Evolutionary conservation across 2,888 invertebrate species (phyloP).

Genomic region (Cosmopolites sordidus): DNA sequence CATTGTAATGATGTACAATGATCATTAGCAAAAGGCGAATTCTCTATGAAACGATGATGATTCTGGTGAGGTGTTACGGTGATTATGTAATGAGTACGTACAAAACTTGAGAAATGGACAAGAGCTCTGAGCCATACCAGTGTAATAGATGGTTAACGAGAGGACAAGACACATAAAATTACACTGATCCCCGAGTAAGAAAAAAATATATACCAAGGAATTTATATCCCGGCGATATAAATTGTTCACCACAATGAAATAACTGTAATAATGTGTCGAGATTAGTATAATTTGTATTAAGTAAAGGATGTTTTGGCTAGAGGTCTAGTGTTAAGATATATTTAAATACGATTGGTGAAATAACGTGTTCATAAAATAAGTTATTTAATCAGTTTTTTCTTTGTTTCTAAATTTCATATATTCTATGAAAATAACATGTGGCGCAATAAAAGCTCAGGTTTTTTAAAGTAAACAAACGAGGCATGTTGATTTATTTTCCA

Average conservation of each 20-base stretch:
- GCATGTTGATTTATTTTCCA: too few species aligned
- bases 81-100: background rate
- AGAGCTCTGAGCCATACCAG: background rate
- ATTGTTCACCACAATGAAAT: background rate
- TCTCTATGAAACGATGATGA: background rate
- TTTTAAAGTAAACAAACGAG: too few species aligned
- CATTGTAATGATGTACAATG: background rate
- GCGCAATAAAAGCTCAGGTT: too few species aligned
- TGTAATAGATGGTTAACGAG: background rate
- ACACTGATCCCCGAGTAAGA: background rate
- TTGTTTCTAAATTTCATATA: too few species aligned
- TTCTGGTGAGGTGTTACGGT: background rate
- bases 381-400: too few species aligned
- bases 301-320: too few species aligned
- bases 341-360: too few species aligned
- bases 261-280: background rate
- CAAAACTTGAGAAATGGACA: background rate
- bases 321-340: too few species aligned
- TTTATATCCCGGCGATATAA: background rate
- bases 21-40: constrained; percentile 1
- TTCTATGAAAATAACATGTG: too few species aligned
- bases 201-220: background rate
- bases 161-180: background rate
- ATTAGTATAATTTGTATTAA: background rate
- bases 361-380: too few species aligned